These are phyloP conservation scores for Oasisia sp. DNA, from an alignment of 2,888 invertebrate species.

Conservation along the genomic window DNA sequence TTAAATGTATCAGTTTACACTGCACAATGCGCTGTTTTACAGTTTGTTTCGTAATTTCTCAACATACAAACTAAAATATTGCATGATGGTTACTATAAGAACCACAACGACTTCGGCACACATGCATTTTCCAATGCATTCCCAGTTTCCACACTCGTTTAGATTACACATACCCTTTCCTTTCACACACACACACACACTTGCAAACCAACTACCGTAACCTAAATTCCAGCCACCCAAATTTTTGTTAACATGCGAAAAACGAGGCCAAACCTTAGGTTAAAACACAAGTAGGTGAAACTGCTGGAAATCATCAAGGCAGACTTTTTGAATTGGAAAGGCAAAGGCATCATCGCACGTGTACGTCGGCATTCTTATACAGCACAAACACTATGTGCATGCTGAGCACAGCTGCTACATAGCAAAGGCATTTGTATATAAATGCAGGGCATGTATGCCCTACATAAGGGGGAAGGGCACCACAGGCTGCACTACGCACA, in stretches of 20 bases:
- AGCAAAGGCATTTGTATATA: not conserved
- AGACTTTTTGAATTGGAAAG: no score
- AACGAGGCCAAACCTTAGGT: slow-evolving; percentile 12
- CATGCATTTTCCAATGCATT: not conserved
- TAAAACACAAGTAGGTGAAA: not conserved
- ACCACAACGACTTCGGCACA: not conserved
- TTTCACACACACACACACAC: not conserved
- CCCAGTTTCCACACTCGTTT: not conserved
- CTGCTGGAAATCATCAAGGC: not conserved
- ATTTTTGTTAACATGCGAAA: not conserved
- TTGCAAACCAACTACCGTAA: not conserved
- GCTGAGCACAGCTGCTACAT: not conserved
- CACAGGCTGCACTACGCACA: no score
- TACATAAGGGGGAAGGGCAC: no score
- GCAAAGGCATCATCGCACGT: no score
- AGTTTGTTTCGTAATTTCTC: not conserved
- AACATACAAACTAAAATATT: not conserved
- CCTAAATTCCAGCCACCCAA: slow-evolving; percentile 13
- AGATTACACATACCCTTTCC: not conserved
- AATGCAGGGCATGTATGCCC: no score
- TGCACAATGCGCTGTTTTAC: not conserved
- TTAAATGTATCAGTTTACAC: not conserved
- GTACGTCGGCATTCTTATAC: not conserved
- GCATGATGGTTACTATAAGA: not conserved
- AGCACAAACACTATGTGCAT: not conserved